A percentile compares a stretch with the other conserved stretches of the same genome.
phyloP scores from a whole-genome alignment of 2,113 vertebrate species.

The Nannobrachium achirus region DNA sequence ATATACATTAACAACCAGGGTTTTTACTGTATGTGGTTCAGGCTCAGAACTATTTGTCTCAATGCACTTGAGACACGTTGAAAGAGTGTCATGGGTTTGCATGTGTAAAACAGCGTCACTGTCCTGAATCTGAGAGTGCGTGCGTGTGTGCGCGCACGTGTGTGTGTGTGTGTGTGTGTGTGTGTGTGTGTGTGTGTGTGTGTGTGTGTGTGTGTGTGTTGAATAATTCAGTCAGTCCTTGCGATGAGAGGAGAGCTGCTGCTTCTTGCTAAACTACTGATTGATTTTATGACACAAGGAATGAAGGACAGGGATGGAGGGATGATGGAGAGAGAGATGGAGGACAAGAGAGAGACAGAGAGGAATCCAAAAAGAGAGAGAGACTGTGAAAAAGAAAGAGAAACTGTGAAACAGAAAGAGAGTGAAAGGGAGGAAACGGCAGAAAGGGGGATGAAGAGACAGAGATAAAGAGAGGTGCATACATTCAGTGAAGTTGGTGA shows the following conservation, averaged over 20 bases:
- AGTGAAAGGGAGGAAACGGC: conserved; percentile 42
- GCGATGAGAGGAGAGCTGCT: conserved; percentile 69
- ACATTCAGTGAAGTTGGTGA: conserved; percentile 45
- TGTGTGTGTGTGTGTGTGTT: conserved; percentile 49
- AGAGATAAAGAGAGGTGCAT: conserved; percentile 17
- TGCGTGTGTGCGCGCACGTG: conserved; percentile 13
- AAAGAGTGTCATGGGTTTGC: too few relatives aligned
- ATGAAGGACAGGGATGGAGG: conserved; percentile 51
- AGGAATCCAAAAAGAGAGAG: conserved; percentile 20
- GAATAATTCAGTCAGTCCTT: conserved; percentile 83
- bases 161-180: conserved; percentile 16
- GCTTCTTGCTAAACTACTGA: conserved; percentile 77
- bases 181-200: conserved; percentile 6
- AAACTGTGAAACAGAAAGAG: conserved; percentile 24
- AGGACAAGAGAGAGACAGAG: conserved; percentile 19
- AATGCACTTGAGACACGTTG: too few relatives aligned
- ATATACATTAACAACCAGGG: too few relatives aligned
- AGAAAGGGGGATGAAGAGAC: neutral
- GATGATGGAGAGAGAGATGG: conserved; percentile 39
- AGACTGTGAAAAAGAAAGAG: conserved; percentile 14
- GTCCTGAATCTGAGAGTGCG: neutral
- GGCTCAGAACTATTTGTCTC: too few relatives aligned
- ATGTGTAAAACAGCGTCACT: too few relatives aligned
- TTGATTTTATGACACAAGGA: conserved; percentile 93
- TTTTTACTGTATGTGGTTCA: too few relatives aligned